Conservation (phyloP, 2,113 vertebrate species). For the Arothron firmamentum region DNA sequence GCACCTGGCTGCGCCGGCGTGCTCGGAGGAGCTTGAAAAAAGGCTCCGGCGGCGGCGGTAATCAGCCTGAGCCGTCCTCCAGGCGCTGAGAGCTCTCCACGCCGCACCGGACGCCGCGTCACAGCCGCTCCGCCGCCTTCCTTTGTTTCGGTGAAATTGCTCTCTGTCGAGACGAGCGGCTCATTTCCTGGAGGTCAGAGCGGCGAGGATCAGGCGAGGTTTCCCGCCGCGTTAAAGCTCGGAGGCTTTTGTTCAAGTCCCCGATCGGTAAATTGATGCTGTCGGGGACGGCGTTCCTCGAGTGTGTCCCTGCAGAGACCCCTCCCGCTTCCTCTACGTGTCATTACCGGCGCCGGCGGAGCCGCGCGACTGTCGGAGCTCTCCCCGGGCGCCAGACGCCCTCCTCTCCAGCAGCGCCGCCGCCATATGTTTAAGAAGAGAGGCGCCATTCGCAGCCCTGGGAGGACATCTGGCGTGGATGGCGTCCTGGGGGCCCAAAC, state of each 20-base stretch:
- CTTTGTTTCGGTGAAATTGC: slow-evolving; percentile 20
- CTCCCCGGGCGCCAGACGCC: slow-evolving; percentile 39
- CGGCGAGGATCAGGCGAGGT: slow-evolving; percentile 14
- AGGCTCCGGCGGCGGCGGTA: slow-evolving; percentile 7
- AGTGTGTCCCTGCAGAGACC: slow-evolving; percentile 30
- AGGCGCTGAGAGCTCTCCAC: slow-evolving; percentile 15
- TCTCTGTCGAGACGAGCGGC: slow-evolving; percentile 1
- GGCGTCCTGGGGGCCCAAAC: slow-evolving; percentile 42
- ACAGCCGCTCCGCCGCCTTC: slow-evolving; percentile 16
- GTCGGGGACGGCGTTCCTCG: slow-evolving; percentile 49
- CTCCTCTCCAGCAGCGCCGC: slow-evolving; percentile 35
- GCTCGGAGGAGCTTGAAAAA: slow-evolving; percentile 26
- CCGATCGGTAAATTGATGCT: slow-evolving; percentile 56
- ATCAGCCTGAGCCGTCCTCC: slow-evolving; percentile 38
- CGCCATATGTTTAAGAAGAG: slow-evolving; percentile 63
- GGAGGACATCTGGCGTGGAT: no score
- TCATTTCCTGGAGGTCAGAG: slow-evolving; percentile 43
- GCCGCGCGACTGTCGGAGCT: slow-evolving; percentile 52
- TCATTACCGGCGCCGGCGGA: slow-evolving; percentile 41
- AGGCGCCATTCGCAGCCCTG: no score
- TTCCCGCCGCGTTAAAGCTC: background rate
- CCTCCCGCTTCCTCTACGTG: slow-evolving; percentile 37
- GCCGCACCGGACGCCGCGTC: slow-evolving; percentile 45
- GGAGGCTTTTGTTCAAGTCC: slow-evolving; percentile 45
- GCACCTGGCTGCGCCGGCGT: background rate